These are phyloP conservation scores for Andrena cerasifolii DNA, from an alignment of 1,140 invertebrate species.

Conservation along the genomic window DNA sequence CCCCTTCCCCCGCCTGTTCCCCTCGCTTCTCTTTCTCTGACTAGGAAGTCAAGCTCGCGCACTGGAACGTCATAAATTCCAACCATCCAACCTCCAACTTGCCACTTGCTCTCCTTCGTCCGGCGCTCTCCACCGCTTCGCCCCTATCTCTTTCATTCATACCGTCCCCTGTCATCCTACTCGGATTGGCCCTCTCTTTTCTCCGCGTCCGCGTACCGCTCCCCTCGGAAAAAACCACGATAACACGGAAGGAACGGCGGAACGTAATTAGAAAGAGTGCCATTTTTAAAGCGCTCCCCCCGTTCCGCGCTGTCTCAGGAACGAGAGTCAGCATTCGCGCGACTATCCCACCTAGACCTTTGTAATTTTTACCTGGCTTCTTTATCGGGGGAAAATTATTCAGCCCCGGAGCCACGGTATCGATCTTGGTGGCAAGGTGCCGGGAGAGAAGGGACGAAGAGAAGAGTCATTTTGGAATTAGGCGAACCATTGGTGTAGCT, in stretches of 20 bases:
- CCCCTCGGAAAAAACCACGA: slow-evolving; percentile 39
- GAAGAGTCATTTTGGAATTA: slow-evolving; percentile 50
- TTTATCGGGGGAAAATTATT: not conserved
- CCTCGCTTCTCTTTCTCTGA: not conserved
- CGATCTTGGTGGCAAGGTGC: not conserved
- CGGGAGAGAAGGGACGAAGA: no score
- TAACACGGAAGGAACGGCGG: slow-evolving; percentile 51
- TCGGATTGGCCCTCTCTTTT: not conserved
- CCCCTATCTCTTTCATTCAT: slow-evolving; percentile 1
- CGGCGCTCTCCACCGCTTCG: not conserved
- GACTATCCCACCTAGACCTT: not conserved
- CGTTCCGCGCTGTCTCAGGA: not conserved
- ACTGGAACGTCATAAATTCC: slow-evolving; percentile 67
- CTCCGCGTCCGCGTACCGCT: not conserved
- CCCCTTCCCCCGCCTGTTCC: not conserved
- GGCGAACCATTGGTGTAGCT: slow-evolving; percentile 38
- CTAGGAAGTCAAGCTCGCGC: slow-evolving; percentile 5
- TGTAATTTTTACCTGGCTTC: not conserved
- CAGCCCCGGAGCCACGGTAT: not conserved
- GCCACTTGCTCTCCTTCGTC: slow-evolving; percentile 15
- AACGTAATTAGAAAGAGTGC: slow-evolving; percentile 64
- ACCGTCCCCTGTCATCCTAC: not conserved
- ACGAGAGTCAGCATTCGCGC: slow-evolving; percentile 20
- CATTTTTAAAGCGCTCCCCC: slow-evolving; percentile 52
- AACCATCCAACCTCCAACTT: slow-evolving; percentile 53